A percentile compares a stretch with the other conserved stretches of the same genome.
phyloP scores from a whole-genome alignment of 2,888 invertebrate species.

The Microplitis deprimator region DNA sequence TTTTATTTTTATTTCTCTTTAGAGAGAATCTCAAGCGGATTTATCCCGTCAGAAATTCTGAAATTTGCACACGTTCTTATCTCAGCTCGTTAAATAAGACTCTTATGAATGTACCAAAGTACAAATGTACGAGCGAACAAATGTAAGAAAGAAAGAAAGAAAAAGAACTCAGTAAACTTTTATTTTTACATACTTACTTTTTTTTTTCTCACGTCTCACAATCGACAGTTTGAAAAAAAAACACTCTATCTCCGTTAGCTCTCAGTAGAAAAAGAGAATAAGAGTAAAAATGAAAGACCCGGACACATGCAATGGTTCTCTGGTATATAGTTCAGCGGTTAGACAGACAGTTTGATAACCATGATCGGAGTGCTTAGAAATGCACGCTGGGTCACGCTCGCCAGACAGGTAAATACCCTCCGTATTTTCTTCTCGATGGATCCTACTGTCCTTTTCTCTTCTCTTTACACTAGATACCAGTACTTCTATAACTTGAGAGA shows the following conservation, averaged over 20 bases:
- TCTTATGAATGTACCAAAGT: background rate
- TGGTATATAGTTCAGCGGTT: constrained; percentile 38
- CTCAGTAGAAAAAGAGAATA: background rate
- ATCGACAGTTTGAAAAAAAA: constrained; percentile 17
- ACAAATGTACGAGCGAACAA: background rate
- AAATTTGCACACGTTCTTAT: constrained; percentile 28
- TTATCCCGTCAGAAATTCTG: constrained; percentile 11
- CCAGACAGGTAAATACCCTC: constrained; percentile 48
- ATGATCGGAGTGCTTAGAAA: constrained; percentile 45
- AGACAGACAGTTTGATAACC: constrained; percentile 50
- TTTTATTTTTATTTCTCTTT: background rate
- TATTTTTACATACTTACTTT: no score
- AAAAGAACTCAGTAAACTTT: background rate
- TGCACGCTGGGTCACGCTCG: constrained; percentile 48
- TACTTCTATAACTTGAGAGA: background rate
- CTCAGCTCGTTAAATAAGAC: constrained; percentile 11
- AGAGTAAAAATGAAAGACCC: constrained; percentile 7
- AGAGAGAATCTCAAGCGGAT: background rate
- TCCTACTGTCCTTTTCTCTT: background rate
- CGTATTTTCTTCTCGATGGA: constrained; percentile 21
- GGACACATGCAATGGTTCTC: constrained; percentile 21
- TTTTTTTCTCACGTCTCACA: constrained; percentile 18
- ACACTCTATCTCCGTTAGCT: constrained; percentile 1
- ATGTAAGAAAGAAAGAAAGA: background rate
- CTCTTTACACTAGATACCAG: background rate